Percentiles rank a stretch among this genome's conserved stretches.
These are phyloP conservation scores for Phocoena phocoena DNA, from an alignment of 2,113 vertebrate genomes.

Conservation along the genomic window DNA sequence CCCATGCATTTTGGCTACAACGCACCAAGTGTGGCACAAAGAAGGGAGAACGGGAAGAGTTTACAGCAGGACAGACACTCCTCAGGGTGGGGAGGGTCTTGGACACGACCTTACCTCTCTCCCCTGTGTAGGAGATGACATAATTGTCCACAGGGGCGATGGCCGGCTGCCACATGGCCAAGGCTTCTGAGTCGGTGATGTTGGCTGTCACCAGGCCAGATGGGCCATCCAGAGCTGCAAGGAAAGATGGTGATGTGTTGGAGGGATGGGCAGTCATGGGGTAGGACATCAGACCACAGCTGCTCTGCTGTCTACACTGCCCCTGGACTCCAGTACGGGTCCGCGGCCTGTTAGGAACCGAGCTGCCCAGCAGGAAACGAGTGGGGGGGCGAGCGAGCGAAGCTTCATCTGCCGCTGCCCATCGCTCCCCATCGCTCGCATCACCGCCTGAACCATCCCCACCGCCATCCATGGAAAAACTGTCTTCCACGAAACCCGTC, in stretches of 20 bases:
- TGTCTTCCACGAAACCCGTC: too few relatives aligned
- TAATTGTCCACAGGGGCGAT: conserved; percentile 95
- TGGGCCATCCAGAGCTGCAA: conserved; percentile 93
- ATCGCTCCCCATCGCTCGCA: too few relatives aligned
- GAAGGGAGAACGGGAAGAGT: neutral
- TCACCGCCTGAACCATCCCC: too few relatives aligned
- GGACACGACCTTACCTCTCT: conserved; percentile 86
- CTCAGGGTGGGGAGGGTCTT: neutral
- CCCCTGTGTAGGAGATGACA: conserved; percentile 91
- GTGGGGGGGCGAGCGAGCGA: too few relatives aligned
- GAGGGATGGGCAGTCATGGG: neutral
- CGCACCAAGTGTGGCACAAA: rapidly evolving
- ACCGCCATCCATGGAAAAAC: too few relatives aligned
- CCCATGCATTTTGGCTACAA: neutral
- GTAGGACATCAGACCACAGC: neutral
- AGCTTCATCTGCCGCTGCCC: too few relatives aligned
- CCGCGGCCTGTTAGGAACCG: too few relatives aligned
- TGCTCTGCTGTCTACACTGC: neutral
- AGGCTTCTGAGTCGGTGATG: conserved; percentile 92
- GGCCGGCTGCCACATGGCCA: conserved; percentile 96
- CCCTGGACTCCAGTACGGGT: neutral
- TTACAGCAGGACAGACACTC: neutral
- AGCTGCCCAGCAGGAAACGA: too few relatives aligned
- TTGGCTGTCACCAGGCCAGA: conserved; percentile 92
- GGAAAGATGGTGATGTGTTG: conserved; percentile 28